These are phyloP conservation scores for Epinotia ramella DNA, from an alignment of 2,888 invertebrate genomes.

Conservation along the genomic window DNA sequence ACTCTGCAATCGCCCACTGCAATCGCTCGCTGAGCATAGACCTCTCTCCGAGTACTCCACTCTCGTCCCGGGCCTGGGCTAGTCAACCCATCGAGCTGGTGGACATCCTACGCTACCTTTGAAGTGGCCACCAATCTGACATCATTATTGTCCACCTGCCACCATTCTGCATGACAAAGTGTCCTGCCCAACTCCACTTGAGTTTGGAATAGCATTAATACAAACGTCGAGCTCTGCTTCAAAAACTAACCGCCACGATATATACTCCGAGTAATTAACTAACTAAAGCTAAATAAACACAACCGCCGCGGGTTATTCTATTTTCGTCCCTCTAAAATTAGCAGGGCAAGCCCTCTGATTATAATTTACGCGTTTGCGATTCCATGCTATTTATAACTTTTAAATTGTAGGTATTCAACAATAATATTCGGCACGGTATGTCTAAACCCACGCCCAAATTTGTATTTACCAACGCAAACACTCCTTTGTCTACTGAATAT, in stretches of 20 bases:
- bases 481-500: slow-evolving; percentile 5
- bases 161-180: too few relatives aligned
- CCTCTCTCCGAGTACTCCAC: too few relatives aligned
- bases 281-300: slow-evolving; percentile 21
- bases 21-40: slow-evolving; percentile 5
- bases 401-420: slow-evolving; percentile 5
- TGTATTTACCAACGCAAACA: background rate
- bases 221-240: background rate
- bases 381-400: slow-evolving; percentile 10
- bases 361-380: slow-evolving; percentile 30
- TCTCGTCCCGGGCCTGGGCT: too few relatives aligned
- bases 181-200: too few relatives aligned
- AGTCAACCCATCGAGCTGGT: too few relatives aligned
- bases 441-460: slow-evolving; percentile 7
- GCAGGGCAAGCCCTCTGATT: slow-evolving; percentile 14
- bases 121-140: too few relatives aligned
- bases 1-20: too few relatives aligned
- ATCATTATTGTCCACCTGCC: too few relatives aligned
- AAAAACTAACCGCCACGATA: background rate
- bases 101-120: too few relatives aligned
- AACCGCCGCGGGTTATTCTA: slow-evolving; percentile 12
- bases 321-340: slow-evolving; percentile 29
- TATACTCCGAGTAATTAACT: slow-evolving; percentile 22
- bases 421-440: slow-evolving; percentile 14
- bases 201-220: too few relatives aligned